A percentile compares a stretch with the other conserved stretches of the same genome.
Conservation (phyloP, 2,797 vertebrate genomes). For the Xenentodon cancila region DNA sequence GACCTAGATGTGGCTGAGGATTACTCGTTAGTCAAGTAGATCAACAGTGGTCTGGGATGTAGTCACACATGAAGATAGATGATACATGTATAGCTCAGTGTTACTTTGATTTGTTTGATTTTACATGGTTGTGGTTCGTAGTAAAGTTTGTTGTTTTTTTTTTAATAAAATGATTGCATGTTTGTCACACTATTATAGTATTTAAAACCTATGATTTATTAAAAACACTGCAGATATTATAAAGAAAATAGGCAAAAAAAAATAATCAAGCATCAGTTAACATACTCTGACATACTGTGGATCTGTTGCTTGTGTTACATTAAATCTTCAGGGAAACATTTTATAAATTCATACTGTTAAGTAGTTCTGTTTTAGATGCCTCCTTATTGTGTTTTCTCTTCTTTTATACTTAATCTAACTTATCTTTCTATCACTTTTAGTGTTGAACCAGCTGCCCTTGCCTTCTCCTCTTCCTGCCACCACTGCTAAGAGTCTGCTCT, state of each 20-base stretch:
- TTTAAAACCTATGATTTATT: neutral
- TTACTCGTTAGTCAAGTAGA: neutral
- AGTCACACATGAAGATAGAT: slow-evolving; percentile 10
- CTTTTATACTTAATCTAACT: neutral
- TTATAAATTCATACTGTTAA: neutral
- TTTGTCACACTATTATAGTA: too few relatives aligned
- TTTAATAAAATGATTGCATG: too few relatives aligned
- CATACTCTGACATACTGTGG: too few relatives aligned
- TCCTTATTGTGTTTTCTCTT: neutral
- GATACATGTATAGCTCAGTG: slow-evolving; percentile 10
- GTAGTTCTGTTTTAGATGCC: neutral
- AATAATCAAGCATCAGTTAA: too few relatives aligned
- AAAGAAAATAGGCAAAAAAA: neutral
- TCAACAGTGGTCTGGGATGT: slow-evolving; percentile 1
- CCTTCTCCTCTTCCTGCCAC: slow-evolving; percentile 98
- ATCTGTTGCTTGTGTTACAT: too few relatives aligned
- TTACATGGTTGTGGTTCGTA: too few relatives aligned
- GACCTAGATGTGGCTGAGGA: slow-evolving; percentile 10
- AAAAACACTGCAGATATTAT: neutral
- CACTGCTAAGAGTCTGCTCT: slow-evolving; percentile 97
- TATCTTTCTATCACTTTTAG: slow-evolving; percentile 67
- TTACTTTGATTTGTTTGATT: neutral
- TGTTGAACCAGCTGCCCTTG: slow-evolving; percentile 98
- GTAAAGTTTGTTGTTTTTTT: too few relatives aligned
- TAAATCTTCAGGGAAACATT: neutral